Base-by-base conservation (phyloP, 2,888 invertebrate species). In the Achlya flavicornis region DNA sequence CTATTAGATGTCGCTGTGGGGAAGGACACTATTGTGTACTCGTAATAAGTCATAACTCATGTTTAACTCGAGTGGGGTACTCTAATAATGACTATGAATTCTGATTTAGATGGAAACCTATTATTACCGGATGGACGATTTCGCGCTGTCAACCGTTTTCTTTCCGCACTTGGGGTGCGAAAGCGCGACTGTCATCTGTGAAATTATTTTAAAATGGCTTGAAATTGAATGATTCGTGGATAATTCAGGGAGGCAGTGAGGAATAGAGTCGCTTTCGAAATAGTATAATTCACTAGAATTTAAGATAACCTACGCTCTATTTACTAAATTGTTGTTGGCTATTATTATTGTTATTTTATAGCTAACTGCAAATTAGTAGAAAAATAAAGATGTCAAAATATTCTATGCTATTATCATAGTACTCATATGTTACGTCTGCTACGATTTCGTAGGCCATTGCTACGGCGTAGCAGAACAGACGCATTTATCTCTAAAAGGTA, bases 21-120 rank as follows among this genome's bases (percentile, higher is more conserved):
- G 72, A 76, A 53, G 53, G 53, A 53, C 53, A 71, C 72, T 68
- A 59, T 65, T 72, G 70, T 64, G 65, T 66, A 61, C 74, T 71
- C 78, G 82, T 88, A 85, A 91, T 88, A 90, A 88, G 87, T 91
- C 90, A 91, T 93, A 92, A 92, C 81, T 93, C 91, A 92, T 88
- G 82, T 83, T 26, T 84, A 87, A 84, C 82, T 84, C 79, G 81
- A 84, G 77, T 83, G 80, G 89, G 90, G 87, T 85, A 60, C 60
- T 60, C 53, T 82, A 72, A 78, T 82, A 81, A 85, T 87, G 83
- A 86, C 84, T 83, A 82, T 84, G 85, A 84, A 83, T 85, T 82
- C 78, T 81, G 86, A 88, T 88, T 86, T 86, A 83, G 85, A 87
- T 89, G 83, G 86, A 80, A 81, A 85, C 79, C 83, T 77, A 87